These are phyloP conservation scores for Antidorcas marsupialis DNA, from an alignment of 2,113 vertebrate species.

Conservation along the genomic window DNA sequence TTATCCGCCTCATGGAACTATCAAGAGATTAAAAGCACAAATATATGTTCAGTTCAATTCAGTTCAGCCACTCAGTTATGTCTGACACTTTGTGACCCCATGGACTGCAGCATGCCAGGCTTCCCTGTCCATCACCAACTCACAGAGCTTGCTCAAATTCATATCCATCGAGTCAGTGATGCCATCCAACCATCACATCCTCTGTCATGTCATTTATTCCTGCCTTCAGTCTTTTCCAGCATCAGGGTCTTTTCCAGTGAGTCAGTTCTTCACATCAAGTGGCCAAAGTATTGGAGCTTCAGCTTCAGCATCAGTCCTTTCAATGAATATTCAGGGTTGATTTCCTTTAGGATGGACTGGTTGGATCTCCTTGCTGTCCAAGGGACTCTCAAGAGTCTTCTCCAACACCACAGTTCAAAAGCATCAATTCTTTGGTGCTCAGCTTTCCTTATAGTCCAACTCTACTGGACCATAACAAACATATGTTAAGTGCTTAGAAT, in stretches of 20 bases:
- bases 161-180: not conserved
- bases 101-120: not conserved
- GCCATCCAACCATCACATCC: not conserved
- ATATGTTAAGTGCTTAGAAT: not conserved
- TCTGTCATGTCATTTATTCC: not conserved
- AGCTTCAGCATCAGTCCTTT: not conserved
- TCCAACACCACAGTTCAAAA: not conserved
- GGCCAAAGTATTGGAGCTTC: not conserved
- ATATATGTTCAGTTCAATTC: not conserved
- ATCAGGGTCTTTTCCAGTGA: not conserved
- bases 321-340: not conserved
- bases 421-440: not conserved
- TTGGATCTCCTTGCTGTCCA: not conserved
- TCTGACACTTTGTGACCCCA: not conserved
- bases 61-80: not conserved
- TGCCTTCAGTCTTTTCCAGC: not conserved
- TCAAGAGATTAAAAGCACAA: not conserved
- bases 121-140: not conserved
- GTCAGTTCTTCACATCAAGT: not conserved
- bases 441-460: not conserved
- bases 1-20: not conserved
- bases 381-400: not conserved
- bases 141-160: not conserved
- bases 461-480: not conserved
- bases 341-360: not conserved